These are phyloP conservation scores for Scyliorhinus canicula DNA, from an alignment of 2,797 vertebrate genomes.

Conservation along the genomic window DNA sequence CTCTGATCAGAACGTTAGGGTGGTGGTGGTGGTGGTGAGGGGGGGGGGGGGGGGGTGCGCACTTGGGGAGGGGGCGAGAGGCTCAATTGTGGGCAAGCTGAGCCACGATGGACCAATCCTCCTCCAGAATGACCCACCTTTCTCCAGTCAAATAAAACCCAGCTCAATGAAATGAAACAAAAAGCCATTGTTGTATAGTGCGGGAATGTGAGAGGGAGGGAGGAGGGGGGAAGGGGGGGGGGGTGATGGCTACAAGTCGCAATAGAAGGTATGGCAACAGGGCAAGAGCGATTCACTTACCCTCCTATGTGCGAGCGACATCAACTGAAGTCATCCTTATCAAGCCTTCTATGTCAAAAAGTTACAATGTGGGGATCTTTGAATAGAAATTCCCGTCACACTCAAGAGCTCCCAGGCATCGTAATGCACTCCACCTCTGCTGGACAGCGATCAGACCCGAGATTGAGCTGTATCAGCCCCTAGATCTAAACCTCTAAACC, in stretches of 20 bases:
- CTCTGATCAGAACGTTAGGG: too few relatives aligned
- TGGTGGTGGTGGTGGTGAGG: too few relatives aligned
- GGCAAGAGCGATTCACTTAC: conserved; percentile 68
- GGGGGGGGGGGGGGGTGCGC: too few relatives aligned
- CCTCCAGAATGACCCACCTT: too few relatives aligned
- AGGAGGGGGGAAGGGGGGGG: too few relatives aligned
- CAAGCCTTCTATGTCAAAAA: conserved; percentile 94
- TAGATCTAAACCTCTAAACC: neutral
- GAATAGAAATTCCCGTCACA: neutral
- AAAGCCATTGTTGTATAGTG: neutral
- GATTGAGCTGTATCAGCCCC: neutral
- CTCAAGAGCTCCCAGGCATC: neutral
- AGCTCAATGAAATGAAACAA: neutral
- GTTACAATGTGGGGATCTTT: conserved; percentile 69
- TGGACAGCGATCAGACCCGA: conserved; percentile 53
- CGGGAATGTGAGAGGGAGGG: too few relatives aligned
- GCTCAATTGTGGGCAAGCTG: neutral
- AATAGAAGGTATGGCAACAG: neutral
- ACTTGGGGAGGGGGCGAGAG: neutral
- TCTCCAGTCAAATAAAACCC: neutral
- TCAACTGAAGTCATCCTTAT: conserved; percentile 81
- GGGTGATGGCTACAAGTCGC: neutral
- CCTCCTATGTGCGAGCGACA: conserved; percentile 86
- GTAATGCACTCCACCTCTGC: conserved; percentile 57
- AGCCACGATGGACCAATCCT: too few relatives aligned